Percentiles rank a stretch among this genome's conserved stretches.
These are phyloP conservation scores for Ariopsis seemanni DNA, from an alignment of 2,113 vertebrate genomes.

Conservation along the genomic window DNA sequence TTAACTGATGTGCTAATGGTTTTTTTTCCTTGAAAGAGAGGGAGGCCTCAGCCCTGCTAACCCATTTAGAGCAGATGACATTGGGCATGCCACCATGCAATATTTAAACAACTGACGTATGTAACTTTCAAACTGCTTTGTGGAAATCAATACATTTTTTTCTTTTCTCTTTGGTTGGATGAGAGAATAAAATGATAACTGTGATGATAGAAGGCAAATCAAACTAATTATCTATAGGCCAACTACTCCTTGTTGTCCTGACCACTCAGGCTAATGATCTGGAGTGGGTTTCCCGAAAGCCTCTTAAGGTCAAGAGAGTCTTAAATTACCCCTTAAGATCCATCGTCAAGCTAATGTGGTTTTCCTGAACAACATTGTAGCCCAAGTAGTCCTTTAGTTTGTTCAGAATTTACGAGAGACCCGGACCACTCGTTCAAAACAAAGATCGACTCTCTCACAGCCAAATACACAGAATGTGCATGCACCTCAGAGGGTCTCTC, in stretches of 20 bases:
- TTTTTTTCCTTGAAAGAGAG: background rate
- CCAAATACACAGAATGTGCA: too few species aligned
- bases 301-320: too few species aligned
- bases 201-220: background rate
- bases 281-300: too few species aligned
- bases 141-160: background rate
- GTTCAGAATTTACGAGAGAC: too few species aligned
- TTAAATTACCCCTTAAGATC: too few species aligned
- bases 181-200: background rate
- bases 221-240: background rate
- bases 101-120: background rate
- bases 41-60: background rate
- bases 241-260: background rate
- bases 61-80: background rate
- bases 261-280: background rate
- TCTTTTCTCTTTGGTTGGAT: background rate
- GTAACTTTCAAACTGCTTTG: background rate
- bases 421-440: too few species aligned
- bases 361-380: too few species aligned
- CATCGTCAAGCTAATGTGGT: too few species aligned
- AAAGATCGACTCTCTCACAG: too few species aligned
- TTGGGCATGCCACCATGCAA: background rate
- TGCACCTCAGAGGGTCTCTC: too few species aligned
- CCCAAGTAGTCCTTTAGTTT: too few species aligned
- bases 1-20: background rate